A percentile compares a stretch with the other conserved stretches of the same genome.
Conservation (phyloP, 2,888 invertebrate genomes). For the Ennomos fuscantarius region DNA sequence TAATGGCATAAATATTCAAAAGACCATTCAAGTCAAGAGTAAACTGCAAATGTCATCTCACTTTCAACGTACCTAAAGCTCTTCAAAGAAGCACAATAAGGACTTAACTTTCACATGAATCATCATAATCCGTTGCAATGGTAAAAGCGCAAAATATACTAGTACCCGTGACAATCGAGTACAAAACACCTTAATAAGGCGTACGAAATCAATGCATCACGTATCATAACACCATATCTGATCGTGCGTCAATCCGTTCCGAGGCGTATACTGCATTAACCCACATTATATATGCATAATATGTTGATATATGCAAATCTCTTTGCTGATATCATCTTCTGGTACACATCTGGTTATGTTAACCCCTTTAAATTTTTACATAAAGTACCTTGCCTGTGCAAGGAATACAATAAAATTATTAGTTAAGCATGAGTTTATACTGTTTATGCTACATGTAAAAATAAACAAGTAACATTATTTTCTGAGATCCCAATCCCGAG, state of each 20-base stretch:
- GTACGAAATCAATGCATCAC: slow-evolving; percentile 55
- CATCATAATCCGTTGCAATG: slow-evolving; percentile 31
- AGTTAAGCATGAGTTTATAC: too few species aligned
- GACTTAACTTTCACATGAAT: slow-evolving; percentile 36
- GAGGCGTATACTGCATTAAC: slow-evolving; percentile 43
- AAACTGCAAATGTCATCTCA: slow-evolving; percentile 23
- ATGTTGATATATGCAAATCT: slow-evolving; percentile 47
- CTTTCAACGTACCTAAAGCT: slow-evolving; percentile 23
- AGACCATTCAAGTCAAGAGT: slow-evolving; percentile 6
- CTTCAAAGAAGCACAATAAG: slow-evolving; percentile 25
- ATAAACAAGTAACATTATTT: too few species aligned
- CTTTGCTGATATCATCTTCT: slow-evolving; percentile 32
- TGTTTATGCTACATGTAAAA: too few species aligned
- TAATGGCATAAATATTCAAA: too few species aligned
- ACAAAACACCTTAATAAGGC: slow-evolving; percentile 46
- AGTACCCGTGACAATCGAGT: slow-evolving; percentile 38
- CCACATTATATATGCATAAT: slow-evolving; percentile 52
- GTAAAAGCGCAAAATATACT: slow-evolving; percentile 30
- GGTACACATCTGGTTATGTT: slow-evolving; percentile 18
- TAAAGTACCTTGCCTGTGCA: too few species aligned
- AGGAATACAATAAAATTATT: too few species aligned
- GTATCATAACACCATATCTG: slow-evolving; percentile 48
- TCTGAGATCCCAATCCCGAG: too few species aligned
- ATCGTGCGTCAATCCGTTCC: slow-evolving; percentile 53
- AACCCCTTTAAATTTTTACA: background rate